These are phyloP conservation scores for Slavum lentiscoides DNA, from an alignment of 2,888 invertebrate species.

Conservation along the genomic window DNA sequence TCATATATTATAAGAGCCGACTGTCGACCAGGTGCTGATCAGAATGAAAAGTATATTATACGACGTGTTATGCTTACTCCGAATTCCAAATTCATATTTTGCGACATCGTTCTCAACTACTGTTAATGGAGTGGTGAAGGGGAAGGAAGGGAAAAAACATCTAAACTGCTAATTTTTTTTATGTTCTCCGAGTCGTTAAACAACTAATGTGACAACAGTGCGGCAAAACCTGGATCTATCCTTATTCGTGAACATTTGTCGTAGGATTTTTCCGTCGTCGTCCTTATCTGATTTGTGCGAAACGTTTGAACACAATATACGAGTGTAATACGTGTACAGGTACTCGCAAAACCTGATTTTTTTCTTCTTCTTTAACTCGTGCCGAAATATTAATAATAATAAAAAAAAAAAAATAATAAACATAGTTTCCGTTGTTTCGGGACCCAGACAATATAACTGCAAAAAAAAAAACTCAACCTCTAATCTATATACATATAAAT, in stretches of 20 bases:
- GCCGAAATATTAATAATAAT: constrained; percentile 44
- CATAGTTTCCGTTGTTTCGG: constrained; percentile 20
- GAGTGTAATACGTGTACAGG: background rate
- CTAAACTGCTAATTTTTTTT: constrained; percentile 46
- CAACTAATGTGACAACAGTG: constrained; percentile 47
- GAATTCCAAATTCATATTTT: constrained; percentile 38
- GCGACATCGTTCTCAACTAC: background rate
- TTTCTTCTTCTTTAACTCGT: constrained; percentile 1
- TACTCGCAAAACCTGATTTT: constrained; percentile 35
- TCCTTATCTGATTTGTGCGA: constrained; percentile 44
- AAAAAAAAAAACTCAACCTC: constrained; percentile 11
- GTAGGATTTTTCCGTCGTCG: constrained; percentile 21
- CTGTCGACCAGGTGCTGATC: background rate
- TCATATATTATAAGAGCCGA: too few relatives aligned
- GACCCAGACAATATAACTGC: constrained; percentile 4
- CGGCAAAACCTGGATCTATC: constrained; percentile 45
- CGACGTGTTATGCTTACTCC: constrained; percentile 3
- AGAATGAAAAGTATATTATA: constrained; percentile 1
- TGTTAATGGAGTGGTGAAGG: constrained; percentile 37
- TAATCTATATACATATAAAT: constrained; percentile 6
- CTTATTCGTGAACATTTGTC: constrained; percentile 50
- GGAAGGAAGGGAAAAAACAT: constrained; percentile 21
- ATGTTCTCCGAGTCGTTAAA: constrained; percentile 42
- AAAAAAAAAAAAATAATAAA: constrained; percentile 2
- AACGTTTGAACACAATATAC: constrained; percentile 9